These are phyloP conservation scores for Burhinus bistriatus DNA, from an alignment of 2,113 vertebrate species.

Conservation along the genomic window DNA sequence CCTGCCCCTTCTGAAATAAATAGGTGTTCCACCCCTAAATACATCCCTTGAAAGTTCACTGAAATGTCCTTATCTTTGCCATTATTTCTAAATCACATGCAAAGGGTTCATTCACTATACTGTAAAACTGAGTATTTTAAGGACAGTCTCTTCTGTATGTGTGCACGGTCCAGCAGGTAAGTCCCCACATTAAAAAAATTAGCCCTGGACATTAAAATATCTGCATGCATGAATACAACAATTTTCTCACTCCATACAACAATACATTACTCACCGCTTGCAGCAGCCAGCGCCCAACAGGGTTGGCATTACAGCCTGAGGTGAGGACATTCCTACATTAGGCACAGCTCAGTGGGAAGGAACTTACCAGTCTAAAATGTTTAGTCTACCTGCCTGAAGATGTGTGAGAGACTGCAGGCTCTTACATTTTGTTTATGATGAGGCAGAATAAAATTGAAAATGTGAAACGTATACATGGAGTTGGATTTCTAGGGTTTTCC, in stretches of 20 bases:
- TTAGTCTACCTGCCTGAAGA: slow-evolving; percentile 32
- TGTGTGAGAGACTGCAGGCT: background rate
- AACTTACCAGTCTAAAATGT: background rate
- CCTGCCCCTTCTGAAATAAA: background rate
- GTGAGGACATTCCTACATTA: background rate
- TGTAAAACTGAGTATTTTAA: background rate
- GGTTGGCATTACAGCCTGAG: background rate
- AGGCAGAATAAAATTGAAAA: background rate
- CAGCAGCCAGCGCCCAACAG: background rate
- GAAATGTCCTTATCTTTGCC: background rate
- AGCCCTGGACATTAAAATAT: background rate
- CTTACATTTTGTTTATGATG: background rate
- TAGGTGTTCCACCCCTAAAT: background rate
- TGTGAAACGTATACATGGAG: background rate
- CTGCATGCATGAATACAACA: background rate
- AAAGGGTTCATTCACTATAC: background rate
- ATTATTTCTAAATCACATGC: background rate
- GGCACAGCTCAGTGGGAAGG: background rate
- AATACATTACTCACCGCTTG: background rate
- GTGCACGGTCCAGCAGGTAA: background rate
- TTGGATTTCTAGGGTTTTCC: background rate
- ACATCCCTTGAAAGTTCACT: background rate
- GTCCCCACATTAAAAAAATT: background rate
- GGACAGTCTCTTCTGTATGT: background rate
- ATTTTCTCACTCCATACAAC: background rate